Conservation (phyloP, 2,888 invertebrate genomes). For the Mactromeris polynyma region DNA sequence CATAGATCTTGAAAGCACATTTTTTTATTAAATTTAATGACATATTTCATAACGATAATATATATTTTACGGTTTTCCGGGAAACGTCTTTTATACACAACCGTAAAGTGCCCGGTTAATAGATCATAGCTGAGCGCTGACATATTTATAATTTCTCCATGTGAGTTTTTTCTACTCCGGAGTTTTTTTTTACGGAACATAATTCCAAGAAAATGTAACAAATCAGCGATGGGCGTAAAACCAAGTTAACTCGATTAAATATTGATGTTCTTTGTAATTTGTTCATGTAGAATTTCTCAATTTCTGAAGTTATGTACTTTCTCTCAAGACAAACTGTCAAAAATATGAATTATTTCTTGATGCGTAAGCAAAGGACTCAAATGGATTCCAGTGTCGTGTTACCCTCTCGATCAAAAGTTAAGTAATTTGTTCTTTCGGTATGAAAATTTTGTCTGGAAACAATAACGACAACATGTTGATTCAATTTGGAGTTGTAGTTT, state of each 20-base stretch:
- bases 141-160: constrained; percentile 10
- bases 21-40: constrained; percentile 10
- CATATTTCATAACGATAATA: constrained; percentile 10
- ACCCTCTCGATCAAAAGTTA: too few species aligned
- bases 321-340: not conserved
- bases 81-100: constrained; percentile 16
- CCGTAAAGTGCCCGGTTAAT: constrained; percentile 22
- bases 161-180: not conserved
- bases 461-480: too few species aligned
- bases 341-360: not conserved
- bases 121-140: constrained; percentile 8
- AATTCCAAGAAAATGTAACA: not conserved
- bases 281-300: not conserved
- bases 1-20: not conserved
- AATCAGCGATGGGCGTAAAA: not conserved
- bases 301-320: not conserved
- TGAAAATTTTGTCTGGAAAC: too few species aligned
- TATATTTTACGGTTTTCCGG: constrained; percentile 20
- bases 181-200: not conserved
- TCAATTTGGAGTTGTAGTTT: too few species aligned
- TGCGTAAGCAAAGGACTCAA: not conserved
- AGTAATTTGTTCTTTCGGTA: too few species aligned
- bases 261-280: not conserved
- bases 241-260: not conserved
- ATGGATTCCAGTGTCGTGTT: not conserved